Conservation (phyloP, 2,888 invertebrate species). For the Colletes collaris region DNA sequence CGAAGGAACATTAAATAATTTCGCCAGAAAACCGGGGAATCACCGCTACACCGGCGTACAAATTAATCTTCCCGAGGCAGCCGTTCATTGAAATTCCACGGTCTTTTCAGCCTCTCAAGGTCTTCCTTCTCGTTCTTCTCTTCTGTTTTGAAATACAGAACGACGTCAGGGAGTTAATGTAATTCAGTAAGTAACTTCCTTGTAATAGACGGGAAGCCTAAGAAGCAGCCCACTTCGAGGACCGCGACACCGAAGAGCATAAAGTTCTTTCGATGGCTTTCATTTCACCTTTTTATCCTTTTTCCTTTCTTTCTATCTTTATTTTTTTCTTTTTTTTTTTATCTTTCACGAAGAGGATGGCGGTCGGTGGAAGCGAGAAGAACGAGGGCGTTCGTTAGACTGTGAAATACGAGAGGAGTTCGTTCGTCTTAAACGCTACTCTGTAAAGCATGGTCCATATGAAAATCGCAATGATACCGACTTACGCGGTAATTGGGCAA, state of each 20-base stretch:
- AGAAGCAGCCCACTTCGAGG: constrained; percentile 40
- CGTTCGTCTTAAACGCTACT: constrained; percentile 42
- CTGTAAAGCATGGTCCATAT: constrained; percentile 37
- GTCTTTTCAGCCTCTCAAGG: constrained; percentile 22
- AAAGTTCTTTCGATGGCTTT: constrained; percentile 15
- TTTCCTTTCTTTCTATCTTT: too few species aligned
- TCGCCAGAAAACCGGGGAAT: background rate
- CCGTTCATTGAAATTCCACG: constrained; percentile 31
- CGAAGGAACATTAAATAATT: constrained; percentile 13
- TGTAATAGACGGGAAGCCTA: constrained; percentile 57
- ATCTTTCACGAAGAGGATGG: constrained; percentile 5
- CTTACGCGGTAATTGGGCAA: constrained; percentile 56
- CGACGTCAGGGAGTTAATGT: constrained; percentile 50
- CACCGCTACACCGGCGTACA: background rate
- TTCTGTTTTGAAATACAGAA: constrained; percentile 33
- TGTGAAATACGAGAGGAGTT: constrained; percentile 41
- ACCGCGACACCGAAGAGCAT: constrained; percentile 38
- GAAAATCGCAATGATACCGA: constrained; percentile 59
- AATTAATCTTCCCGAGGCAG: constrained; percentile 31
- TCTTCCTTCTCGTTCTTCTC: constrained; percentile 33
- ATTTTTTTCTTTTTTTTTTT: too few species aligned
- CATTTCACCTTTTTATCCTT: constrained; percentile 3
- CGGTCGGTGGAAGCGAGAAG: background rate
- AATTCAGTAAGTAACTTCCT: constrained; percentile 60
- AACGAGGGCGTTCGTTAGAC: constrained; percentile 37